Percentiles rank a stretch among this genome's conserved stretches.
phyloP scores from a whole-genome alignment of 2,888 invertebrate genomes.

The Nomada flava region DNA sequence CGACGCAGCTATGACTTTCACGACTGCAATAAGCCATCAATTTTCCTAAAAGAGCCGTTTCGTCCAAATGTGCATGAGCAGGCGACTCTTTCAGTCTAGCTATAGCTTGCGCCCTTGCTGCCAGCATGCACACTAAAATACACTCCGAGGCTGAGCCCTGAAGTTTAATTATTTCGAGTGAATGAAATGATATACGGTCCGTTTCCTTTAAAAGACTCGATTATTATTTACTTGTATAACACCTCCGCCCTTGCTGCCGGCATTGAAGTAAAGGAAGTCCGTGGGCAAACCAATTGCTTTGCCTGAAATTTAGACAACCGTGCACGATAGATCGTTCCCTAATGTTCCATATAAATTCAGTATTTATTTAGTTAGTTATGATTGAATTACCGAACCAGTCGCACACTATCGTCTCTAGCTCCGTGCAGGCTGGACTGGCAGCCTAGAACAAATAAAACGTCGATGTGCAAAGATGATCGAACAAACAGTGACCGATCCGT shows the following conservation, averaged over 20 bases:
- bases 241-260: conserved; percentile 96
- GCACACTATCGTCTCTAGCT: conserved; percentile 96
- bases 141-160: conserved; percentile 98
- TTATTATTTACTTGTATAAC: conserved; percentile 92
- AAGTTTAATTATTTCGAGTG: conserved; percentile 56
- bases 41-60: conserved; percentile 95
- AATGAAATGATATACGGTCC: background rate
- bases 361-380: background rate
- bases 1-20: conserved; percentile 96
- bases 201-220: background rate
- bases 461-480: conserved; percentile 29
- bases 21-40: conserved; percentile 97
- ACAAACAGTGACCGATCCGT: conserved; percentile 64
- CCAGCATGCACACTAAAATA: conserved; percentile 95
- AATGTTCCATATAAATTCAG: conserved; percentile 3
- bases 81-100: conserved; percentile 90
- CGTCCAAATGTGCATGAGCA: conserved; percentile 94
- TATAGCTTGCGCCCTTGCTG: conserved; percentile 95
- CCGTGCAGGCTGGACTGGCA: conserved; percentile 98
- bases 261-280: conserved; percentile 92
- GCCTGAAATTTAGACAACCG: conserved; percentile 85
- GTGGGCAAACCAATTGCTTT: conserved; percentile 97
- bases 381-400: conserved; percentile 94
- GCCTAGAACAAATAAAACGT: conserved; percentile 87
- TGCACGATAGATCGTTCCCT: background rate